Conservation (phyloP, 1,140 invertebrate species). For the Drosophila simulans region DNA sequence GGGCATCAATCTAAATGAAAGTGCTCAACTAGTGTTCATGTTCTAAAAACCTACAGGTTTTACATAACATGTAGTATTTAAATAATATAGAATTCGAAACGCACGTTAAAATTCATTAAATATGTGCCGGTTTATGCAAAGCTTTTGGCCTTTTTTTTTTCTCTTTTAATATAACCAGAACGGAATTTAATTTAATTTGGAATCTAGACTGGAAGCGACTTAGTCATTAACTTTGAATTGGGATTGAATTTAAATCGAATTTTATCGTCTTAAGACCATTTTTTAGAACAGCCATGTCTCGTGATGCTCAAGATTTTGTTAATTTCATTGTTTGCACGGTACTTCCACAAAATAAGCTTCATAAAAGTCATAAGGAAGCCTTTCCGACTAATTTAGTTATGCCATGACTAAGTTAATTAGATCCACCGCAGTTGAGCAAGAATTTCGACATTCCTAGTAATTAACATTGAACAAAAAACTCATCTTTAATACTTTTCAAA, state of each 20-base stretch:
- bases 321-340: constrained; percentile 22
- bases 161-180: constrained; percentile 10
- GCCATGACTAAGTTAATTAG: constrained; percentile 25
- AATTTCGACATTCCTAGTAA: neutral
- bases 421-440: constrained; percentile 12
- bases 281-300: constrained; percentile 3
- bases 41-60: neutral
- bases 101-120: neutral
- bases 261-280: constrained; percentile 22
- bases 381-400: constrained; percentile 21
- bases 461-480: neutral
- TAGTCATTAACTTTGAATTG: constrained; percentile 6
- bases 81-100: neutral
- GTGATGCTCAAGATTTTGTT: constrained; percentile 13
- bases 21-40: neutral
- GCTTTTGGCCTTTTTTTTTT: neutral
- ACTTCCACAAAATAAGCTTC: constrained; percentile 7
- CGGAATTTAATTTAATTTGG: constrained; percentile 10
- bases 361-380: constrained; percentile 29
- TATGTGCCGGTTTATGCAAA: neutral
- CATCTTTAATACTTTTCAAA: too few species aligned
- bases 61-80: neutral
- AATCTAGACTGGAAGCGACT: neutral
- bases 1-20: constrained; percentile 16
- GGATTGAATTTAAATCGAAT: constrained; percentile 29